Evolutionary conservation across 2,888 invertebrate genomes (phyloP).

Genomic region (Ormyrus nitidulus): DNA sequence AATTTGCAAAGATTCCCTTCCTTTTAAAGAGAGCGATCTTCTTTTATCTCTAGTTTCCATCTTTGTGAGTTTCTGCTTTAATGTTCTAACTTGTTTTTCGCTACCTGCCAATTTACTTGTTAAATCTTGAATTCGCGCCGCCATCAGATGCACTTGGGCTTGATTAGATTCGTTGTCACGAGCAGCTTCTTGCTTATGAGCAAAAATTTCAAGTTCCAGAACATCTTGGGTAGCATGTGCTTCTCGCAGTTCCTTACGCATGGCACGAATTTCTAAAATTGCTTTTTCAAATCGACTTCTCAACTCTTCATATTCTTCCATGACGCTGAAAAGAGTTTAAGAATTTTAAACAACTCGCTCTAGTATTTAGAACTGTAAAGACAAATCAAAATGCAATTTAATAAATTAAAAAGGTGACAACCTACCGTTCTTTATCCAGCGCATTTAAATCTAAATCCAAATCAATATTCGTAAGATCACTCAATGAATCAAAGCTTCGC

Average conservation of each 20-base stretch:
- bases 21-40: constrained; percentile 88
- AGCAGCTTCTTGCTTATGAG: constrained; percentile 84
- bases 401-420: neutral
- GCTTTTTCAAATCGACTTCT: constrained; percentile 88
- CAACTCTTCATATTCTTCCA: constrained; percentile 88
- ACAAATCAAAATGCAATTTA: neutral
- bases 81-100: constrained; percentile 87
- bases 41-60: constrained; percentile 85
- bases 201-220: constrained; percentile 86
- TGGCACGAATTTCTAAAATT: constrained; percentile 87
- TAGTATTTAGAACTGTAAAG: too few species aligned
- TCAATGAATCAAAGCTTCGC: constrained; percentile 86
- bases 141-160: constrained; percentile 88
- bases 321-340: constrained; percentile 76
- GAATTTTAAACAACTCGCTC: too few species aligned
- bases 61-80: constrained; percentile 88
- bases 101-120: constrained; percentile 88
- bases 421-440: constrained; percentile 81
- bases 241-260: constrained; percentile 88
- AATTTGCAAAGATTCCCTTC: constrained; percentile 87
- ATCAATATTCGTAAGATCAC: constrained; percentile 88
- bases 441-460: constrained; percentile 85
- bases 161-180: constrained; percentile 81
- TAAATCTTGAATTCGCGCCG: constrained; percentile 88
- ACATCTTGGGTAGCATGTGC: constrained; percentile 88